Percentiles rank a stretch among this genome's conserved stretches.
These are phyloP conservation scores for Osmerus eperlanus DNA, from an alignment of 2,113 vertebrate genomes.

Conservation along the genomic window DNA sequence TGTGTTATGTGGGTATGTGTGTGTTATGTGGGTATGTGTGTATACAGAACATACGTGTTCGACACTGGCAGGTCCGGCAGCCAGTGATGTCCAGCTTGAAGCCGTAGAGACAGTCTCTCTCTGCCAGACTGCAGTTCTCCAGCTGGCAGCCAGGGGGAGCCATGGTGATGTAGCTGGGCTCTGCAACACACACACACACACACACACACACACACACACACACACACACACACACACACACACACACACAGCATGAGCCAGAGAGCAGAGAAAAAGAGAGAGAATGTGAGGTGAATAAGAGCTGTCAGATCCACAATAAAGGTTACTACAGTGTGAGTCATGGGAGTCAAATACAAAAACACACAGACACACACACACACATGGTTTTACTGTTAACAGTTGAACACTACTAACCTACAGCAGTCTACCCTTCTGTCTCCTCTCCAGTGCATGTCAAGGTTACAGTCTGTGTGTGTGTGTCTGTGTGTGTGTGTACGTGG, in stretches of 20 bases:
- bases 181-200: slow-evolving; percentile 53
- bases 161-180: slow-evolving; percentile 88
- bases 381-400: not conserved
- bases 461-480: not conserved
- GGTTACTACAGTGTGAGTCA: too few relatives aligned
- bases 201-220: slow-evolving; percentile 2
- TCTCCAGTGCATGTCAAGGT: too few relatives aligned
- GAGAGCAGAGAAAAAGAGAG: too few relatives aligned
- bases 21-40: not conserved
- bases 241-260: not conserved
- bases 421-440: too few relatives aligned
- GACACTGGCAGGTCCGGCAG: slow-evolving; percentile 83
- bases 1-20: not conserved
- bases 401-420: too few relatives aligned
- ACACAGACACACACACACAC: slow-evolving; percentile 11
- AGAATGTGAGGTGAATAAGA: too few relatives aligned
- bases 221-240: not conserved
- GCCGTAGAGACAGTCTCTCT: slow-evolving; percentile 78
- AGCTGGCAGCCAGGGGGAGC: slow-evolving; percentile 78
- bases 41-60: slow-evolving; percentile 75
- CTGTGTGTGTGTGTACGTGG: not conserved
- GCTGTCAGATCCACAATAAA: too few relatives aligned
- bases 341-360: slow-evolving; percentile 1
- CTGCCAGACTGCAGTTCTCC: slow-evolving; percentile 79
- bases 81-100: slow-evolving; percentile 78